These are phyloP conservation scores for Lithosia quadra DNA, from an alignment of 2,888 invertebrate genomes.

Conservation along the genomic window DNA sequence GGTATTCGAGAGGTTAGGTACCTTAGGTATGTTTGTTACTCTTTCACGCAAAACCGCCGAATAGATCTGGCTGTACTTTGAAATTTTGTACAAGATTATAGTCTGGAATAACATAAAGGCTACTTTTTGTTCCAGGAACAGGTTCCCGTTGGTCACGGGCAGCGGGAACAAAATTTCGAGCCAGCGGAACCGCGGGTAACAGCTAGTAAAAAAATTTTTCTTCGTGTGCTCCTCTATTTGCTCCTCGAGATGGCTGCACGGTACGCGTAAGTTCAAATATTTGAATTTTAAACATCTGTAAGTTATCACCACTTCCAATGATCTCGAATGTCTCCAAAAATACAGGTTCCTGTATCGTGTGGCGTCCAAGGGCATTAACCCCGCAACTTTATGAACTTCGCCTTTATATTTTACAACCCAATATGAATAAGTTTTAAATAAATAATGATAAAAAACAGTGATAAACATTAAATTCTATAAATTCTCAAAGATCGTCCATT, in stretches of 20 bases:
- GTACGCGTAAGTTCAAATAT: slow-evolving; percentile 45
- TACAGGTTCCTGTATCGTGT: slow-evolving; percentile 31
- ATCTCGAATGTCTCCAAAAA: slow-evolving; percentile 46
- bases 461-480: background rate
- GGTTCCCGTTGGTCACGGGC: no score
- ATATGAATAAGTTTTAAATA: background rate
- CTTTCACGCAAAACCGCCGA: no score
- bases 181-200: no score
- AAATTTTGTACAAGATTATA: no score
- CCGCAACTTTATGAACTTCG: slow-evolving; percentile 8
- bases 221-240: slow-evolving; percentile 33
- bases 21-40: no score
- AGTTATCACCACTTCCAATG: slow-evolving; percentile 45
- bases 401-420: slow-evolving; percentile 23
- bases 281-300: slow-evolving; percentile 56
- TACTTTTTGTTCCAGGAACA: no score
- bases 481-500: background rate
- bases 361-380: slow-evolving; percentile 41
- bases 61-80: no score
- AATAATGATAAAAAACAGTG: background rate
- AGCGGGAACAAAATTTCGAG: no score
- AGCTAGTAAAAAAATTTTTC: no score
- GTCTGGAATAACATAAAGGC: no score
- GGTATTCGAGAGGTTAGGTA: no score
- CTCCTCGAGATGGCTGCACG: background rate